phyloP scores from a whole-genome alignment of 2,797 vertebrate genomes.

The Anniella stebbinsi region DNA sequence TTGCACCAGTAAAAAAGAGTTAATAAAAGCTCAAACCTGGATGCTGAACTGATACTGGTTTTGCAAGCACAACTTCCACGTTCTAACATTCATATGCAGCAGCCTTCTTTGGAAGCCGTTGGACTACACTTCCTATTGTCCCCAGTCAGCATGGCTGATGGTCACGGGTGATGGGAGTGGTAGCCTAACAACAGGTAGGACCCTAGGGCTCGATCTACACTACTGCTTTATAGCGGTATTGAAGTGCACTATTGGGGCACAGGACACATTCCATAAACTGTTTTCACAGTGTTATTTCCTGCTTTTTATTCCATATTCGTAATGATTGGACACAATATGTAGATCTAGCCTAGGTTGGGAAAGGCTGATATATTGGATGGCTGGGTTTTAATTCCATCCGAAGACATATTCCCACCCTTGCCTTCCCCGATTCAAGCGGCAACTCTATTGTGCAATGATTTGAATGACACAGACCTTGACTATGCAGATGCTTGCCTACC shows the following conservation, averaged over 20 bases:
- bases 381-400: neutral
- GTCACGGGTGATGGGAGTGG: too few relatives aligned
- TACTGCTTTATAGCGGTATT: too few relatives aligned
- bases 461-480: conserved; percentile 43
- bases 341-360: too few relatives aligned
- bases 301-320: too few relatives aligned
- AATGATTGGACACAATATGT: too few relatives aligned
- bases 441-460: conserved; percentile 24
- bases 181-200: neutral
- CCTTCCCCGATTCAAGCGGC: neutral
- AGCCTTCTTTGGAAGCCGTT: neutral
- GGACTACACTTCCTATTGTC: neutral
- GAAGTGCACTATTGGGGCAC: too few relatives aligned
- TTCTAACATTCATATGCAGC: neutral
- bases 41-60: conserved; percentile 1
- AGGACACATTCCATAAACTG: too few relatives aligned
- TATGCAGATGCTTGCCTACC: conserved; percentile 34
- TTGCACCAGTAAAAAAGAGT: neutral
- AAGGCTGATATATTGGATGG: neutral
- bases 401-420: neutral
- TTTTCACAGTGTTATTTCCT: too few relatives aligned
- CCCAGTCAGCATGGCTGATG: neutral
- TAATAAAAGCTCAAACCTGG: neutral
- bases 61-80: neutral
- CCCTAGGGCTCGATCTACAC: too few relatives aligned